phyloP scores from a whole-genome alignment of 2,113 vertebrate genomes.

The Gymnobelideus leadbeateri region DNA sequence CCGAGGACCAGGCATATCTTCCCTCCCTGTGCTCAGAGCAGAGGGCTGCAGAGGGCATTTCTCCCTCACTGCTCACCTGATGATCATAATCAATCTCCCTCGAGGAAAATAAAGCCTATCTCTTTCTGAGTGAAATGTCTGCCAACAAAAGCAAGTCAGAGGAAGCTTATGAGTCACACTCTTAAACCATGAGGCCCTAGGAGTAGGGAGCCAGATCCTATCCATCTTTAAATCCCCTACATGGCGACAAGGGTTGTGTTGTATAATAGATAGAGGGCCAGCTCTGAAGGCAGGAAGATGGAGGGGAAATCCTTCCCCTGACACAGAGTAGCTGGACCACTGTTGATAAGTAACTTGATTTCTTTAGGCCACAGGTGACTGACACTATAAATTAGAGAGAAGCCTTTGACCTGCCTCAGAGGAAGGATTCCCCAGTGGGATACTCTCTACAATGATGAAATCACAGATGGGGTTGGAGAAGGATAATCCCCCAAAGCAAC shows the following conservation, averaged over 20 bases:
- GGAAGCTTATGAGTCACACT: not conserved
- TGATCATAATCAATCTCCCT: not conserved
- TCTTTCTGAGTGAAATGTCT: not conserved
- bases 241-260: not conserved
- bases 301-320: not conserved
- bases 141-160: not conserved
- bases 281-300: not conserved
- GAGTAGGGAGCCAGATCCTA: not conserved
- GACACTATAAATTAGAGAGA: not conserved
- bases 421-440: not conserved
- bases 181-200: not conserved
- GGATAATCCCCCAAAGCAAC: not conserved
- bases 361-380: not conserved
- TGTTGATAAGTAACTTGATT: not conserved
- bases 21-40: not conserved
- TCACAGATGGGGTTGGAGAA: not conserved
- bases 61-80: not conserved
- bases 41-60: not conserved
- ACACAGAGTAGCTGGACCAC: not conserved
- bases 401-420: not conserved
- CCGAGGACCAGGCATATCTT: not conserved
- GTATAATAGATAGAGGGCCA: not conserved
- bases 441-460: not conserved
- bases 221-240: not conserved
- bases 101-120: not conserved